Evolutionary conservation across 2,113 vertebrate genomes (phyloP), one percentile per base, ranked within the genome.

Genomic region (Dendropsophus ebraccatus): DNA sequence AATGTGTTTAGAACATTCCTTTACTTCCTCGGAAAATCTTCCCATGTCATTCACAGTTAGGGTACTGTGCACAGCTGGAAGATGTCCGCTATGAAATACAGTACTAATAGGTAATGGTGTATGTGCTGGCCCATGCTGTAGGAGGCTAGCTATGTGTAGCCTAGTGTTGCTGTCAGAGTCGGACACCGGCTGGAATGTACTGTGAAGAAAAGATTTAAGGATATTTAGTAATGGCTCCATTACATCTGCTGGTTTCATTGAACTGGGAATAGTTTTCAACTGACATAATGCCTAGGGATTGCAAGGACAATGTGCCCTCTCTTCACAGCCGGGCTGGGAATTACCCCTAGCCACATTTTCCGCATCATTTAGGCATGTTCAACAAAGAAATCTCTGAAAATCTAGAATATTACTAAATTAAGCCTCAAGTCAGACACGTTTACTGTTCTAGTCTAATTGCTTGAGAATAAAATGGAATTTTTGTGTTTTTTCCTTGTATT

Each of bases 211-310:
- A 80, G 50, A 14, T 86, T 86, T 81, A 81, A 86, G 65, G 84
- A 86, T 86, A 81, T 86, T 86, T 86, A 86, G 84, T 81, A 81
- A 86, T 86, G 84, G 77, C 65, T 81, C 67, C 56, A 30, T 50
- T 49, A 28, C 84, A 86, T 86, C 84, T 86, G 84, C 77, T 73
- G 50, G 60, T 86, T 41, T 72, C 73, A 81, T 60, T 81, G 77
- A 81, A 81, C 77, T 86, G 84, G 73, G 67, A 86, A 86, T 86
- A 81, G n/a, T 86, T 86, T 86, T 32, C 56, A 47, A 73, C 65
- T 86, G 84, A 86, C 77, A 86, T 86, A 81, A 86, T 81, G 49
- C 37, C 23, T 30, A 60, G 72, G 41, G 67, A 58, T 81, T 86
- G 41, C 35, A 86, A 73, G 84, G 84, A 86, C 84, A 86, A 86